Evolutionary conservation across 2,113 vertebrate species (phyloP).

Genomic region (Rattus rattus): DNA sequence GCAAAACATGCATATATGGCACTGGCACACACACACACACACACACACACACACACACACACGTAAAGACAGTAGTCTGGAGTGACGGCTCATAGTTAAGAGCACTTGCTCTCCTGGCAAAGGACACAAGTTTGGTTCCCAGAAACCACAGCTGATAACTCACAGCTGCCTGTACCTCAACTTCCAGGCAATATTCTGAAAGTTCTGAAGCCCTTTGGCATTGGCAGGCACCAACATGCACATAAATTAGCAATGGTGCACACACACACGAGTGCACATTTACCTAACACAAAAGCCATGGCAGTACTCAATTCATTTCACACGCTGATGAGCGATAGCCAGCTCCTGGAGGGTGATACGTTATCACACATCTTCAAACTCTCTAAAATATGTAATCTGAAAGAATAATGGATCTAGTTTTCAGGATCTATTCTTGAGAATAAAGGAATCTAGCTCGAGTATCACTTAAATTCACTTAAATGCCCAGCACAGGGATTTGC

Average conservation of each 20-base stretch:
- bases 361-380: neutral
- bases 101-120: neutral
- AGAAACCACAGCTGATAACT: neutral
- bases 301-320: neutral
- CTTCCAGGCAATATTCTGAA: neutral
- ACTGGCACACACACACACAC: no score
- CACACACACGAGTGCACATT: neutral
- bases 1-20: neutral
- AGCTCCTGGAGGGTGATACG: neutral
- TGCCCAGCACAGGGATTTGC: neutral
- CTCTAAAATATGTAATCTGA: neutral
- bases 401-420: conserved; percentile 3
- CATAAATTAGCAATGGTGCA: neutral
- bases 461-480: neutral
- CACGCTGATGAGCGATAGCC: neutral
- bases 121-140: neutral
- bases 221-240: neutral
- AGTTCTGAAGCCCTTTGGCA: neutral
- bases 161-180: no score
- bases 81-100: neutral
- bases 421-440: conserved; percentile 1
- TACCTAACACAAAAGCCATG: neutral
- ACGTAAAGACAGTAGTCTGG: neutral
- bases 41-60: no score
- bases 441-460: neutral